Base-by-base conservation (phyloP, 2,888 invertebrate species). In the Nomada ferruginata region DNA sequence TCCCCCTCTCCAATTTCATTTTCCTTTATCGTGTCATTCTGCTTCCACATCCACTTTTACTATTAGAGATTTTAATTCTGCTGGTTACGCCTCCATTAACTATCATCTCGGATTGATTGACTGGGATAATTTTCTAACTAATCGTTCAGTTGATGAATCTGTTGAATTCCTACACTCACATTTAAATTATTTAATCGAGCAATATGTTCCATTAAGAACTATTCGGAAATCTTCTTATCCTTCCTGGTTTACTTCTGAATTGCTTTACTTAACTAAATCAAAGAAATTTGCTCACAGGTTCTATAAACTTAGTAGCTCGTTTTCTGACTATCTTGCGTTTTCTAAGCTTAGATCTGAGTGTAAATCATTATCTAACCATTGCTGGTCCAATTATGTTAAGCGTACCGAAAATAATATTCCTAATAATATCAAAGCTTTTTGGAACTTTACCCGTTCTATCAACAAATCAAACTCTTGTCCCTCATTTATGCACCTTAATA, bases 221-320 rank as follows among this genome's bases (percentile, higher is more conserved):
- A 57, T 57, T 57, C 26, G 57, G 23, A 57, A 57, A 57, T 57
- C 57, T 26, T 57, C 57, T 15, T 57, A 13, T 26, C 57, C 57
- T 26, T 57, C 20, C 11, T 60, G 60, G 70, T 60, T 70, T 20
- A 47, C 70, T 1, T 13, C 18, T 2, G 29, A 29, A 70, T 36
- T 70, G 2, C 26, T 70, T 13, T 26, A 18, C 11, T 0, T 52
- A 5, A 52, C 13, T 10, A 59, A 36, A 36, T 7, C 36, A 10
- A 60, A 71, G 47, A 71, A 10, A 61, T 2, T 23, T 2, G 52
- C 61, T 61, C 61, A 71, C 44, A 15, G 15, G 10, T 11, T 11
- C n/a, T 71, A 20, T 36, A 71, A 71, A 18, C 29, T 23, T 23
- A 23, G 23, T 23, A 23, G 52, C 11, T 52, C 53, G 20, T 53